Base-by-base conservation (phyloP, 1,140 invertebrate species). In the Bombus affinis region DNA sequence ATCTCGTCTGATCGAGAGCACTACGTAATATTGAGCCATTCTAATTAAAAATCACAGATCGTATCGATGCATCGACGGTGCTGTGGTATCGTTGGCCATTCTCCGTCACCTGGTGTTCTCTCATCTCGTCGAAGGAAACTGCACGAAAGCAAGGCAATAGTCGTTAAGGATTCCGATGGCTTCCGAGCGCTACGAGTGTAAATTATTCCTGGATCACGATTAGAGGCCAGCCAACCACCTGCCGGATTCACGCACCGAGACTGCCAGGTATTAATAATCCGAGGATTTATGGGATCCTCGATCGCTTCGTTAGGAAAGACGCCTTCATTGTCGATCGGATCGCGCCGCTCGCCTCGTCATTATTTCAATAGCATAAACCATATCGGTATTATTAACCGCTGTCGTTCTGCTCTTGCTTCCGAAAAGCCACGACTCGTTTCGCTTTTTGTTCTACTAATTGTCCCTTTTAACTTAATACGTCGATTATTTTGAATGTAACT, bases 191-290 rank as follows among this genome's bases (percentile, higher is more conserved):
- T 86, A 82, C 77, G 68, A 88, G 82, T 85, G 82, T 92, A 91
- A 92, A 92, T 92, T 92, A 92, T 91, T 90, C 90, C 71, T 44
- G 89, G 87, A 92, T 91, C 86, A 81, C 90, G 87, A 92, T 91
- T 92, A 90, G 87, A 90, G 83, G 81, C 81, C 79, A 85, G 87
- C 85, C 85, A 87, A 81, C 84, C 91, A 92, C 89, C 91, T 92
- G 91, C 91, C 91, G 89, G 86, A 91, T 92, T 91, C 88, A 88
- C 85, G 84, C 90, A 89, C 86, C 66, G 84, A 82, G 79, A 90
- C 65, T 85, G 88, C 79, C 79, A 83, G 90, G 88, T 91, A 91
- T 91, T 89, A 91, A 91, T 91, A 91, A 91, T 89, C 86, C 86
- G 44, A 79, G 42, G 90, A 91, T 91, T 91, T 91, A 91, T 71